phyloP scores from a whole-genome alignment of 92 coral and sea anemone genomes.

The Isaurus tuberculatus region DNA sequence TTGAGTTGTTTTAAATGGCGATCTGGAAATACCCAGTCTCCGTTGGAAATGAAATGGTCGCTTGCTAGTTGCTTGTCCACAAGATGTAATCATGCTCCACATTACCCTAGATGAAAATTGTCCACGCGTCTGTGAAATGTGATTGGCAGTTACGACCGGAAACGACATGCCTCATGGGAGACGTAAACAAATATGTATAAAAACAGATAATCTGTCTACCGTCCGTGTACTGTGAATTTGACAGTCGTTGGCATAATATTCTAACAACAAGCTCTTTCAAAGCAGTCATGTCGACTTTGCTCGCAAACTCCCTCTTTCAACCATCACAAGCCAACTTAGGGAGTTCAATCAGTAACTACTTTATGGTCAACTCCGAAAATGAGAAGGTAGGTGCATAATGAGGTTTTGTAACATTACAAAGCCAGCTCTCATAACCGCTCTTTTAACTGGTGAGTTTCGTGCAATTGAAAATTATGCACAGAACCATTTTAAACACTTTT shows the following conservation, averaged over 20 bases:
- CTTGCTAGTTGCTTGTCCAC: background rate
- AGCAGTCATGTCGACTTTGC: constrained; percentile 76
- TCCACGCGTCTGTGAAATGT: constrained; percentile 28
- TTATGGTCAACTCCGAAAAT: constrained; percentile 72
- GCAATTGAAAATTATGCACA: background rate
- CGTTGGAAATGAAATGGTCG: background rate
- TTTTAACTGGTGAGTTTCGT: background rate
- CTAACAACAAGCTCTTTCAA: constrained; percentile 4
- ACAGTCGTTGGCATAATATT: background rate
- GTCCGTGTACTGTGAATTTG: constrained; percentile 7
- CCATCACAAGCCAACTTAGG: constrained; percentile 66
- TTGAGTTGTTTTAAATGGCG: background rate
- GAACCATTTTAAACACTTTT: background rate
- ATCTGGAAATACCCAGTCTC: background rate
- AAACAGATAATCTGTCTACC: constrained; percentile 25
- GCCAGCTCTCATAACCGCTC: background rate
- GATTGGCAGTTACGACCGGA: constrained; percentile 39
- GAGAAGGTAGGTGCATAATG: constrained; percentile 73
- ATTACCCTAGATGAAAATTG: constrained; percentile 9
- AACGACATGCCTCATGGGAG: constrained; percentile 28
- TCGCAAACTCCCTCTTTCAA: constrained; percentile 75
- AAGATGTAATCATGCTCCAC: background rate
- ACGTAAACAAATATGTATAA: background rate
- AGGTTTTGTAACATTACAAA: background rate
- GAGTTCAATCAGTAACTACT: constrained; percentile 74